Evolutionary conservation across 2,797 vertebrate genomes (phyloP).

Genomic region (Bucorvus abyssinicus): DNA sequence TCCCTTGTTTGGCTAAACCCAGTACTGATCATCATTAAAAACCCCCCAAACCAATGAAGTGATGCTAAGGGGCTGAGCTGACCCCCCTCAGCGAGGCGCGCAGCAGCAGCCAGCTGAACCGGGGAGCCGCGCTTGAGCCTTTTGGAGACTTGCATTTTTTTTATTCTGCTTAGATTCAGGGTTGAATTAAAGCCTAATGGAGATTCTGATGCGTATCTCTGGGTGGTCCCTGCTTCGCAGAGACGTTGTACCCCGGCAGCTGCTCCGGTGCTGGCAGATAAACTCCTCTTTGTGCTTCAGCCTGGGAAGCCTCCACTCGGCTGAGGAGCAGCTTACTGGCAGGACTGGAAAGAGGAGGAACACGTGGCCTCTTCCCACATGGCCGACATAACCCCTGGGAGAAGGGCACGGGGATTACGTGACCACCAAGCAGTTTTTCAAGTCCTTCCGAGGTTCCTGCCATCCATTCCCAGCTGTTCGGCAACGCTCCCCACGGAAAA

Average conservation of each 20-base stretch:
- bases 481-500: neutral
- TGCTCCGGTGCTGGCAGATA: conserved; percentile 48
- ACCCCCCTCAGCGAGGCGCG: neutral
- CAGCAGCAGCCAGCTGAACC: neutral
- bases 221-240: neutral
- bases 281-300: conserved; percentile 51
- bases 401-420: neutral
- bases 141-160: neutral
- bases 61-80: neutral
- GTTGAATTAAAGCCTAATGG: neutral
- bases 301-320: conserved; percentile 1
- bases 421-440: neutral
- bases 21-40: neutral
- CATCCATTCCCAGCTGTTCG: neutral
- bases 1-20: neutral
- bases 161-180: neutral
- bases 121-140: neutral
- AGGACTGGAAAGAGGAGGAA: neutral
- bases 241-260: neutral
- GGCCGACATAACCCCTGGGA: neutral
- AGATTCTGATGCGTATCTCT: neutral
- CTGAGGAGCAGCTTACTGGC: conserved; percentile 5
- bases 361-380: neutral
- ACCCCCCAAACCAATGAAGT: neutral
- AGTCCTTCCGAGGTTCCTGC: conserved; percentile 1